Conservation (phyloP, 2,888 invertebrate genomes). For the Drymonia ruficornis region DNA sequence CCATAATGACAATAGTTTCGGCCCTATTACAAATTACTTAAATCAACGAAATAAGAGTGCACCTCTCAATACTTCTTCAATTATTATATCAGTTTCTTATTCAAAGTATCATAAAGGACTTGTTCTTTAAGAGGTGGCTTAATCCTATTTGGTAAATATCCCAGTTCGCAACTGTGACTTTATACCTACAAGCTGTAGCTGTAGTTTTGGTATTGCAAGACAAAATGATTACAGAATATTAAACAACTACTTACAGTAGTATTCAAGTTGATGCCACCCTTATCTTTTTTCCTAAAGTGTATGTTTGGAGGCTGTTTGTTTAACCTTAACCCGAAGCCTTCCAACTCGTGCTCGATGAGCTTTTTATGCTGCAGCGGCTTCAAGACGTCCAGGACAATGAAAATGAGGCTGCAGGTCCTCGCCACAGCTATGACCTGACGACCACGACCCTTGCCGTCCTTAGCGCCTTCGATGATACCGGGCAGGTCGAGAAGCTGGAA, state of each 20-base stretch:
- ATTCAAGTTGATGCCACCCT: slow-evolving; percentile 99
- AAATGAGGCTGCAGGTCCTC: slow-evolving; percentile 98
- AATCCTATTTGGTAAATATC: too few relatives aligned
- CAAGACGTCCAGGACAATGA: slow-evolving; percentile 98
- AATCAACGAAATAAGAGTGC: too few relatives aligned
- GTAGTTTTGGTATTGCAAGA: too few relatives aligned
- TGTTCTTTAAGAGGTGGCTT: too few relatives aligned
- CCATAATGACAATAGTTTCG: too few relatives aligned
- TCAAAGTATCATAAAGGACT: too few relatives aligned
- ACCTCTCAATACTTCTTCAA: too few relatives aligned
- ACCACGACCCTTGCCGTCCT: slow-evolving; percentile 99
- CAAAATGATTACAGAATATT: too few relatives aligned
- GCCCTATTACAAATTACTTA: too few relatives aligned
- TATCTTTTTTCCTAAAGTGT: slow-evolving; percentile 97
- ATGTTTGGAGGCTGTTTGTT: slow-evolving; percentile 99
- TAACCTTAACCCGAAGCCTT: slow-evolving; percentile 98
- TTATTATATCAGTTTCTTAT: too few relatives aligned
- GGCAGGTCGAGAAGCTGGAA: slow-evolving; percentile 97
- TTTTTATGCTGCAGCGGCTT: slow-evolving; percentile 99
- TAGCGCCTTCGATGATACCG: slow-evolving; percentile 99
- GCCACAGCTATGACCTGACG: slow-evolving; percentile 99
- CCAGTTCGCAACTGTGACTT: too few relatives aligned
- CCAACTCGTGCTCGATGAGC: slow-evolving; percentile 98
- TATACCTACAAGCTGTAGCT: too few relatives aligned
- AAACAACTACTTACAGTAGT: slow-evolving; percentile 86